A percentile compares a stretch with the other conserved stretches of the same genome.
Evolutionary conservation across 2,113 vertebrate species (phyloP).

Genomic region (Stegastes partitus): DNA sequence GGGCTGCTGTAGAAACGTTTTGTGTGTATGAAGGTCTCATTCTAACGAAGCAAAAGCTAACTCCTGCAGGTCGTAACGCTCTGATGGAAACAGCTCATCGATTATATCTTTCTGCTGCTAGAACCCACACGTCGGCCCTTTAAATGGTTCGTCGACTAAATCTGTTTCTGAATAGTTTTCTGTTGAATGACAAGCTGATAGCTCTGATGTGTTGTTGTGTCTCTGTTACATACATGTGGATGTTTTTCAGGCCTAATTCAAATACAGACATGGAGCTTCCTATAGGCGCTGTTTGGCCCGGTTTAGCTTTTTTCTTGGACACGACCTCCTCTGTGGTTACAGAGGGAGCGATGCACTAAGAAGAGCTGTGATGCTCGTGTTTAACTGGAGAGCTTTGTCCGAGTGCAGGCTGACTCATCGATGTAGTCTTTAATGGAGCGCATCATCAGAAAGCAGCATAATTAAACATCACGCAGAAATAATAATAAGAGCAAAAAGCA

Average conservation of each 20-base stretch:
- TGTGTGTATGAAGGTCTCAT: no score
- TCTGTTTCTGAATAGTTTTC: no score
- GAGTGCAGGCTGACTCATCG: neutral
- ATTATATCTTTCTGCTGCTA: no score
- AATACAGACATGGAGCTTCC: neutral
- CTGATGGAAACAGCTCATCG: no score
- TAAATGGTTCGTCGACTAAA: no score
- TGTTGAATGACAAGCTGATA: neutral
- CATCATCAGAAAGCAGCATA: neutral
- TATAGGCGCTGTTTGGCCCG: neutral
- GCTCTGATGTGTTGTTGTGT: neutral
- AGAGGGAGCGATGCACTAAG: neutral
- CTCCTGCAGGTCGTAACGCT: no score
- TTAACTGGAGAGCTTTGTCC: constrained; percentile 23
- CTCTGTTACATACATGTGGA: neutral
- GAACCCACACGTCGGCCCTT: no score
- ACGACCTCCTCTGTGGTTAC: neutral
- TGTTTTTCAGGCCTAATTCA: neutral
- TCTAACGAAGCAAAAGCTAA: no score
- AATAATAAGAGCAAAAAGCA: neutral
- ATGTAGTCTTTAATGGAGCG: constrained; percentile 25
- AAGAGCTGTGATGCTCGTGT: neutral
- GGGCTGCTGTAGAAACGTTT: no score
- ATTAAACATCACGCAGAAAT: constrained; percentile 35
- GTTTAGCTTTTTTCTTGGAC: constrained; percentile 16